Evolutionary conservation across 2,113 vertebrate species (phyloP).

Genomic region (Apodemus sylvaticus): DNA sequence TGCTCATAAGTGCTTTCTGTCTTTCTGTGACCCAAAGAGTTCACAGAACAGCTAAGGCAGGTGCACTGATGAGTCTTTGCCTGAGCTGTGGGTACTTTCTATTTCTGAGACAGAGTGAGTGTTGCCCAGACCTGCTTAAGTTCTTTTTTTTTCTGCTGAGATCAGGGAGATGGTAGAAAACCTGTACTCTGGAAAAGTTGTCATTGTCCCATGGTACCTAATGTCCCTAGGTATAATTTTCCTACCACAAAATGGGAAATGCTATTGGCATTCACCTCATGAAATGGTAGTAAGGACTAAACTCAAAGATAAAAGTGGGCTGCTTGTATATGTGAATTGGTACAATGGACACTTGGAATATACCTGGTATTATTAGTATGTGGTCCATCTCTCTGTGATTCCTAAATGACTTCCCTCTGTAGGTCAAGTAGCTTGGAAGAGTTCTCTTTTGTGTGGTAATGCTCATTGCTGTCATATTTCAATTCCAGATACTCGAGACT

Average conservation of each 20-base stretch:
- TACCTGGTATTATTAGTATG: not conserved
- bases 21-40: not conserved
- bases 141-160: not conserved
- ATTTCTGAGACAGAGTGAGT: not conserved
- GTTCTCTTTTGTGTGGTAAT: not conserved
- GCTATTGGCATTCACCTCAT: not conserved
- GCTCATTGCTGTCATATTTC: not conserved
- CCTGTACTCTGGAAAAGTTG: not conserved
- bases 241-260: not conserved
- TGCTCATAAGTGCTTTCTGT: not conserved
- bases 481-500: not conserved
- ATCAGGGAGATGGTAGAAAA: not conserved
- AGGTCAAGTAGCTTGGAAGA: not conserved
- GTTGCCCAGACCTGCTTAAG: not conserved
- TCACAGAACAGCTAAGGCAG: not conserved
- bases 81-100: not conserved
- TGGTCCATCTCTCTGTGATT: not conserved
- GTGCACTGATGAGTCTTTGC: accelerated
- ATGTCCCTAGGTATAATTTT: not conserved
- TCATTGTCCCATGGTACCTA: not conserved
- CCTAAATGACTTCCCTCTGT: not conserved
- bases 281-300: not conserved
- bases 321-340: not conserved
- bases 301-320: no score
- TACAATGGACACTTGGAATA: not conserved